Evolutionary conservation across 2,888 invertebrate genomes (phyloP).

Genomic region (Drosophila leonis): DNA sequence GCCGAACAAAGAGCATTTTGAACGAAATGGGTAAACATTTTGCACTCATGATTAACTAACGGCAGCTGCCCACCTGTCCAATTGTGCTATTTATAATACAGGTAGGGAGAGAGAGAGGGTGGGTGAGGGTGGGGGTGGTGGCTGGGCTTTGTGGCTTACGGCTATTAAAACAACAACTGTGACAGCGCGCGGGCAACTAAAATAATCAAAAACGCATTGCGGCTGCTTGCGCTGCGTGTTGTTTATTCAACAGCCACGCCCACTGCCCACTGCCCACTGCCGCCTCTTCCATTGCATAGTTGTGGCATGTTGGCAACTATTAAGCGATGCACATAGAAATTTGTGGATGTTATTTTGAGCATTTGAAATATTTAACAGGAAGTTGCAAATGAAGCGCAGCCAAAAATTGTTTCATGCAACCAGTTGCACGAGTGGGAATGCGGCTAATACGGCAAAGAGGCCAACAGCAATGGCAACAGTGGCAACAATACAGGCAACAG

Average conservation of each 20-base stretch:
- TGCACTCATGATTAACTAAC: slow-evolving; percentile 34
- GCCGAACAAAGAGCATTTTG: slow-evolving; percentile 12
- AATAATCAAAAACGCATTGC: slow-evolving; percentile 45
- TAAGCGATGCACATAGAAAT: slow-evolving; percentile 3
- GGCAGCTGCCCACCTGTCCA: background rate
- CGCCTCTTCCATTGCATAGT: background rate
- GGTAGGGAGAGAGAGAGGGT: background rate
- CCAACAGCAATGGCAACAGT: background rate
- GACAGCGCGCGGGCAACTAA: slow-evolving; percentile 29
- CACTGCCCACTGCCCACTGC: background rate
- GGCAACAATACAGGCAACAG: background rate
- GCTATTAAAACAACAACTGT: slow-evolving; percentile 52
- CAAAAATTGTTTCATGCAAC: slow-evolving; percentile 27
- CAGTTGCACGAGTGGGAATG: slow-evolving; percentile 32
- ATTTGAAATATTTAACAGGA: slow-evolving; percentile 58
- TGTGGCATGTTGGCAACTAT: slow-evolving; percentile 8
- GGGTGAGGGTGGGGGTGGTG: background rate
- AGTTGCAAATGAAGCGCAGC: slow-evolving; percentile 38
- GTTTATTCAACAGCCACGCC: slow-evolving; percentile 20
- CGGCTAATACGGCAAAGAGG: background rate
- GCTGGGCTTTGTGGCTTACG: slow-evolving; percentile 20
- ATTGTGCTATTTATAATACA: background rate
- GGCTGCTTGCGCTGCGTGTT: slow-evolving; percentile 15
- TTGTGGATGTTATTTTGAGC: slow-evolving; percentile 19
- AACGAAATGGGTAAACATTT: slow-evolving; percentile 6